These are phyloP conservation scores for Chelidonichthys spinosus DNA, from an alignment of 2,797 vertebrate genomes.

Conservation along the genomic window DNA sequence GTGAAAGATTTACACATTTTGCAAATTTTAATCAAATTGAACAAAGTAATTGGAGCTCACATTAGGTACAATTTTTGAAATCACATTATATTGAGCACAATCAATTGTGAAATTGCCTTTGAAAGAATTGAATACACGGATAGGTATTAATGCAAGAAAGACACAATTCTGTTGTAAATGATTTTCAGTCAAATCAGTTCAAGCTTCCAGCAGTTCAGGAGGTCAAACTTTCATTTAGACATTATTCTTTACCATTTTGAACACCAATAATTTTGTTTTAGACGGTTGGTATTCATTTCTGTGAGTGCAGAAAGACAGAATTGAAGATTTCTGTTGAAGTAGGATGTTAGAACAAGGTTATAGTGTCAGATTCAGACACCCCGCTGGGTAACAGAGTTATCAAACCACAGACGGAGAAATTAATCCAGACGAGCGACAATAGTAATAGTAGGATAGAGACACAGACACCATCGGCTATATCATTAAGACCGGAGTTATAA, in stretches of 20 bases:
- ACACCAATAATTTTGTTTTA: background rate
- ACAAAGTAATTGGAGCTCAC: background rate
- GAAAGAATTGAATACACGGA: background rate
- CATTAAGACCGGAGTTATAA: constrained; percentile 77
- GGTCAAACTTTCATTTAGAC: no score
- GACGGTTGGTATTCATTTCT: constrained; percentile 20
- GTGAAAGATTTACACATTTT: background rate
- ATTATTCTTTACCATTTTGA: no score
- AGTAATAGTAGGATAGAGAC: constrained; percentile 28
- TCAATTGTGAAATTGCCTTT: background rate
- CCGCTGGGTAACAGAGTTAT: constrained; percentile 66
- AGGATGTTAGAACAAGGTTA: constrained; percentile 52
- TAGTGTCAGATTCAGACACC: constrained; percentile 37
- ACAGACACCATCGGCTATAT: constrained; percentile 67
- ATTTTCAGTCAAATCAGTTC: constrained; percentile 1
- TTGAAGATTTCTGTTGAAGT: background rate
- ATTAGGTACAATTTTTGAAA: background rate
- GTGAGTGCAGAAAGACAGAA: constrained; percentile 47
- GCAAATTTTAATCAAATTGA: background rate
- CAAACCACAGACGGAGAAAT: constrained; percentile 61
- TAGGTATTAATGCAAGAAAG: background rate
- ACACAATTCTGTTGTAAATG: background rate
- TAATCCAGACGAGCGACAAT: constrained; percentile 40
- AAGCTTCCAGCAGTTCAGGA: background rate
- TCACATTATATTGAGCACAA: background rate